Evolutionary conservation across 2,888 invertebrate species (phyloP).

Genomic region (Cyrtodaria siliqua): DNA sequence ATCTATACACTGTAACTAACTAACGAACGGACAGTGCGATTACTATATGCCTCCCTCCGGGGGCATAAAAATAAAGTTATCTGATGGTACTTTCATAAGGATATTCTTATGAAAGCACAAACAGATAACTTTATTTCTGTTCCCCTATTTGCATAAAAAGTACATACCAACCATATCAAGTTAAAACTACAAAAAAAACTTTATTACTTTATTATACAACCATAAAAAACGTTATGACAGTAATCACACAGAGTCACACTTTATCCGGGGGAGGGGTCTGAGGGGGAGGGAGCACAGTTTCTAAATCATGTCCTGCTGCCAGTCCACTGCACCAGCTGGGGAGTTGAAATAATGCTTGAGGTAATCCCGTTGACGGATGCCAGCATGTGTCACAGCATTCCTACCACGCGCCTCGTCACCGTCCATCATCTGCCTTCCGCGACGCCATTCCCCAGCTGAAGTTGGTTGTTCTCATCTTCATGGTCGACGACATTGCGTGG

Average conservation of each 20-base stretch:
- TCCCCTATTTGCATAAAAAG: too few species aligned
- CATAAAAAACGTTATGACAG: conserved; percentile 1
- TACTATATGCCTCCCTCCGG: too few species aligned
- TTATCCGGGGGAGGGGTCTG: too few species aligned
- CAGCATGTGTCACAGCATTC: conserved; percentile 32
- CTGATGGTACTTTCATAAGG: too few species aligned
- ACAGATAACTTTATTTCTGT: neutral
- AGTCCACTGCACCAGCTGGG: conserved; percentile 53
- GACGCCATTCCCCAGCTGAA: conserved; percentile 61
- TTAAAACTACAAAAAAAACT: too few species aligned
- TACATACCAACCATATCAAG: too few species aligned
- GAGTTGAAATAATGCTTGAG: conserved; percentile 58
- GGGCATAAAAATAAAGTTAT: too few species aligned
- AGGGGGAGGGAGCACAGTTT: neutral
- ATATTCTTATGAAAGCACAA: neutral
- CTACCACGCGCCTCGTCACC: conserved; percentile 18
- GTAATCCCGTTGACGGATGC: conserved; percentile 58
- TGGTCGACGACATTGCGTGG: conserved; percentile 38
- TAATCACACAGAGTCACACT: conserved; percentile 6
- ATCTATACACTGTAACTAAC: too few species aligned
- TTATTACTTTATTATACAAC: too few species aligned
- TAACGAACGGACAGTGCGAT: too few species aligned
- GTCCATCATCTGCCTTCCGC: conserved; percentile 19
- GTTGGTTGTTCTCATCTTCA: conserved; percentile 55
- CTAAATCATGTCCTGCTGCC: conserved; percentile 64